phyloP scores from a whole-genome alignment of 2,888 invertebrate species.

The Conchocele bisecta region DNA sequence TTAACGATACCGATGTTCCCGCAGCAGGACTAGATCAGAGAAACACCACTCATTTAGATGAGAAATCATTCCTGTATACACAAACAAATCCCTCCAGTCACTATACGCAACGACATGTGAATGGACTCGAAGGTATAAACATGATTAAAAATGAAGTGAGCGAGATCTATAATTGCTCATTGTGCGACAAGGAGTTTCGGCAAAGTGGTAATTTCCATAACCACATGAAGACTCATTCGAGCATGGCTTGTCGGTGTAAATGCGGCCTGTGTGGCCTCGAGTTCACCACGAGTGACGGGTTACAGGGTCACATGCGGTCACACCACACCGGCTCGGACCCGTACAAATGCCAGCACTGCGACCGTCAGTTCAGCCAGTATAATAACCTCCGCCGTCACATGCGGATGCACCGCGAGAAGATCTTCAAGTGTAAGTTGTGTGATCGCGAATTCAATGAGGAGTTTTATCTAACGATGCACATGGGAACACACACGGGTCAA shows the following conservation, averaged over 20 bases:
- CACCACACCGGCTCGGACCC: conserved; percentile 60
- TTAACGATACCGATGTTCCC: too few relatives aligned
- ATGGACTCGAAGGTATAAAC: not conserved
- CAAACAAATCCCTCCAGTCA: too few relatives aligned
- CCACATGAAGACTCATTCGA: conserved; percentile 50
- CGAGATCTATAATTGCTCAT: conserved; percentile 44
- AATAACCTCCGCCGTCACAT: conserved; percentile 60
- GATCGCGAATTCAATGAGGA: conserved; percentile 63
- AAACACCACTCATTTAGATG: too few relatives aligned
- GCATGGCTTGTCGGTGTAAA: conserved; percentile 25
- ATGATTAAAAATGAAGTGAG: conserved; percentile 12
- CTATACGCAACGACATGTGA: not conserved
- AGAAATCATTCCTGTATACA: too few relatives aligned
- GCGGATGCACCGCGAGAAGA: conserved; percentile 59
- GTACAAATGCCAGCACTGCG: conserved; percentile 65
- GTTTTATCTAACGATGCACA: conserved; percentile 66
- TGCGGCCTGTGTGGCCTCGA: conserved; percentile 57
- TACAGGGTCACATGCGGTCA: conserved; percentile 56
- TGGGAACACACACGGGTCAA: conserved; percentile 65
- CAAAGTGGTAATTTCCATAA: conserved; percentile 53
- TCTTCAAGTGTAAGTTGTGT: conserved; percentile 61
- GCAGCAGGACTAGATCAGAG: too few relatives aligned
- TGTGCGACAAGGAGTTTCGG: conserved; percentile 46
- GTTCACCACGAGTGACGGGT: conserved; percentile 44
- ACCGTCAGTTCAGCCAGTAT: conserved; percentile 60